Percentiles rank a stretch among this genome's conserved stretches.
These are phyloP conservation scores for Pectinophora gossypiella DNA, from an alignment of 1,140 invertebrate species.

Conservation along the genomic window DNA sequence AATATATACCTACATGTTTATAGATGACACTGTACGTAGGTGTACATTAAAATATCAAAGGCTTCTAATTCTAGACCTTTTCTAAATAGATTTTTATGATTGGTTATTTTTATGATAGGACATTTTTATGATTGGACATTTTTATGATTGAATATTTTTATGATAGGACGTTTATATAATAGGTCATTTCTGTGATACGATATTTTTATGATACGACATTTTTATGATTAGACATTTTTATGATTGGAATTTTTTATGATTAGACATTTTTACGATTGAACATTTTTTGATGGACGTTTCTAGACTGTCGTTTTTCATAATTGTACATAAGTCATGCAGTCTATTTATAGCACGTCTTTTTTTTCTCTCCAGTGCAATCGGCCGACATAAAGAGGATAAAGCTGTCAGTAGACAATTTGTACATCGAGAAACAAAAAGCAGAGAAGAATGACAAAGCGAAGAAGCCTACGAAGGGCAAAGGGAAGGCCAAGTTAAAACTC, in stretches of 20 bases:
- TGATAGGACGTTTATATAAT: neutral
- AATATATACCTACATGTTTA: too few relatives aligned
- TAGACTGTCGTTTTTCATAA: too few relatives aligned
- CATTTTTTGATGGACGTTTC: too few relatives aligned
- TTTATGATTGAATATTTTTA: neutral
- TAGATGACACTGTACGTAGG: too few relatives aligned
- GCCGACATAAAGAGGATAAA: constrained; percentile 88
- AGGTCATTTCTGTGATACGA: neutral
- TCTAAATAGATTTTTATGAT: neutral
- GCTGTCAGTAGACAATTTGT: constrained; percentile 84
- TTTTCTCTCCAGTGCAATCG: constrained; percentile 78
- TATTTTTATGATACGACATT: neutral
- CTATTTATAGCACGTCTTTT: too few relatives aligned
- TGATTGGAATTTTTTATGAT: neutral
- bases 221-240: neutral
- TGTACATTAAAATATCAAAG: too few relatives aligned
- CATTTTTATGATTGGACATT: neutral
- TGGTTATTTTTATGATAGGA: neutral
- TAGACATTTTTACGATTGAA: neutral
- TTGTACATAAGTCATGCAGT: too few relatives aligned
- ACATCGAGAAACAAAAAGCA: constrained; percentile 88
- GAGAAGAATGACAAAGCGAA: constrained; percentile 85
- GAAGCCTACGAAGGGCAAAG: constrained; percentile 86
- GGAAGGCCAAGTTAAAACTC: constrained; percentile 86
- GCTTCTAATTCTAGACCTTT: too few relatives aligned